Base-by-base conservation (phyloP, 2,113 vertebrate species). In the Gobius niger region DNA sequence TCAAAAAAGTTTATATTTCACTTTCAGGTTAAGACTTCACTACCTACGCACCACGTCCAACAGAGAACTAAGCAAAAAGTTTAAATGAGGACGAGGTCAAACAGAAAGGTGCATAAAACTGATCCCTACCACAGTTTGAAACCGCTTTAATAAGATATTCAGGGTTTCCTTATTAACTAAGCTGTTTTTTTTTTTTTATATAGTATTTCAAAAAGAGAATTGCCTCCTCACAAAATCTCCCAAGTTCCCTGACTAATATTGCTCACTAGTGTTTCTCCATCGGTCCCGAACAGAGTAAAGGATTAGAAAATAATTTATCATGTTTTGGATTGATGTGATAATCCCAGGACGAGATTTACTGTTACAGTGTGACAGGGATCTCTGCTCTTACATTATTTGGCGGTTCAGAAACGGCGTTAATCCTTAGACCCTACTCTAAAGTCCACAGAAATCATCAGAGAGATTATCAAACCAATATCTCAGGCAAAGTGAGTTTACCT, bases 341-440 rank as follows among this genome's bases (percentile, higher is more conserved):
- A 41, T 44, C 13, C 46, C 3, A 1, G 6, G 7, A 49, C 77
- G 53, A 40, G 40, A 40, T 65, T 69, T 51, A 53, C 40, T 14
- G 57, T 46, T 34, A n/a, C 24, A 34, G 24, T 34, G 47, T 8
- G 10, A 19, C 6, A 7, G 9, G 57, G 46, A 41, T 63, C 46
- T 16, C 47, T 19, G 13, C 19, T 11, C 19, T 68, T 11, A 46
- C 54, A n/a, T 47, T 59, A 15, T 47, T 19, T 10, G 77, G 46
- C 4, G 57, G 12, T 59, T 57, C 7, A 54, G 11, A 57, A 40
- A 76, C 65, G 54, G 62, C 73, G 66, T 24, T 34, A 40, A 41
- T 68, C 75, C 78, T 75, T 77, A 68, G 68, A 71, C 59, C n/a
- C 75, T 6, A 9, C 44, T 57, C 64, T 53, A 51, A 44, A 61